phyloP scores from a whole-genome alignment of 2,888 invertebrate species.

The Amiota minor region DNA sequence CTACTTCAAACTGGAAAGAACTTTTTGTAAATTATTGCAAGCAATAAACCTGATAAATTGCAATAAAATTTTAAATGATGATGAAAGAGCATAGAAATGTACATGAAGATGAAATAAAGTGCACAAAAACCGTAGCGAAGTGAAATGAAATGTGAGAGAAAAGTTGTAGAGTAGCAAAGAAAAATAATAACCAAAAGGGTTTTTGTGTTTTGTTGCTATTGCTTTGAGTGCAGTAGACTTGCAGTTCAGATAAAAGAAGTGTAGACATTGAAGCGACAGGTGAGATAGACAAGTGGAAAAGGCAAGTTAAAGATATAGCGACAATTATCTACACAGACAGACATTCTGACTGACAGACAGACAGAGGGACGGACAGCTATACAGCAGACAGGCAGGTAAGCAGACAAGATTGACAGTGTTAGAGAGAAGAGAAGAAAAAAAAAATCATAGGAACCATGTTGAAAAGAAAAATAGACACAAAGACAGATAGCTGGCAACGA shows the following conservation, averaged over 20 bases:
- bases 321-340: background rate
- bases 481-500: too few species aligned
- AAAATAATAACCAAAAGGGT: background rate
- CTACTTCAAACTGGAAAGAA: background rate
- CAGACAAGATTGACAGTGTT: background rate
- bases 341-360: conserved; percentile 4
- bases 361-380: background rate
- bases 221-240: background rate
- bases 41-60: conserved; percentile 24
- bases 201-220: background rate
- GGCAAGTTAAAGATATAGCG: background rate
- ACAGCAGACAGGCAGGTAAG: background rate
- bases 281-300: background rate
- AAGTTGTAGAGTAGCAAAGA: background rate
- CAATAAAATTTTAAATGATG: conserved; percentile 26
- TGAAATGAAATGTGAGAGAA: background rate
- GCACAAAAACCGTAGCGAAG: background rate
- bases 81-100: background rate
- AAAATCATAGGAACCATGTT: background rate
- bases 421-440: background rate
- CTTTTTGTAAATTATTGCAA: conserved; percentile 9
- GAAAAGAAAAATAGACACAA: too few species aligned
- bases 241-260: conserved; percentile 6
- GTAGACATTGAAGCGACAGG: conserved; percentile 5
- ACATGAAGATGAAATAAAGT: background rate